phyloP scores from a whole-genome alignment of 2,113 vertebrate species.

The Bettongia penicillata region DNA sequence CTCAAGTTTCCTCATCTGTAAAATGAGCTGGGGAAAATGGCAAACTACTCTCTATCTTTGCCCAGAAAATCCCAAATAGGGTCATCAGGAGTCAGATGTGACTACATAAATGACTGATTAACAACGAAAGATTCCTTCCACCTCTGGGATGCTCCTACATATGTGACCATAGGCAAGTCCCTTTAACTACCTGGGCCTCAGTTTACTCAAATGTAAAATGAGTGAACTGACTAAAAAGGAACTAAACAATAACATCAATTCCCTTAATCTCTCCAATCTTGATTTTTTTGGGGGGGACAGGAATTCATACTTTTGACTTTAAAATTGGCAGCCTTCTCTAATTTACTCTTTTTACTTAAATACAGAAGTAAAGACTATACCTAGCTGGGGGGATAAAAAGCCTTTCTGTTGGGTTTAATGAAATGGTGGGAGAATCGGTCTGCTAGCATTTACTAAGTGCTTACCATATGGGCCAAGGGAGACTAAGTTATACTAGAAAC shows the following conservation, averaged over 20 bases:
- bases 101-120: no score
- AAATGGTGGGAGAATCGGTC: not conserved
- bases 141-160: no score
- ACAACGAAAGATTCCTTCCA: not conserved
- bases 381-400: not conserved
- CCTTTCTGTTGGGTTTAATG: not conserved
- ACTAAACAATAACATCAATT: no score
- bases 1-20: not conserved
- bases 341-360: not conserved
- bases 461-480: not conserved
- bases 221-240: not conserved
- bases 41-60: not conserved
- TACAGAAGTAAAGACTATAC: not conserved
- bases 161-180: no score
- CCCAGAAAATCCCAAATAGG: not conserved
- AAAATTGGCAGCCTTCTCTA: not conserved
- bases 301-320: not conserved
- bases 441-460: not conserved
- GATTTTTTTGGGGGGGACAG: not conserved
- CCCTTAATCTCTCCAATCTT: not conserved
- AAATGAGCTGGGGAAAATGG: not conserved
- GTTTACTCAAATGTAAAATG: slow-evolving; percentile 10
- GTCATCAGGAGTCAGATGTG: not conserved
- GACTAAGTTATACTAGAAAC: not conserved
- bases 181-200: not conserved